Evolutionary conservation across 1,140 invertebrate genomes (phyloP).

Genomic region (Adoxophyes honmai): DNA sequence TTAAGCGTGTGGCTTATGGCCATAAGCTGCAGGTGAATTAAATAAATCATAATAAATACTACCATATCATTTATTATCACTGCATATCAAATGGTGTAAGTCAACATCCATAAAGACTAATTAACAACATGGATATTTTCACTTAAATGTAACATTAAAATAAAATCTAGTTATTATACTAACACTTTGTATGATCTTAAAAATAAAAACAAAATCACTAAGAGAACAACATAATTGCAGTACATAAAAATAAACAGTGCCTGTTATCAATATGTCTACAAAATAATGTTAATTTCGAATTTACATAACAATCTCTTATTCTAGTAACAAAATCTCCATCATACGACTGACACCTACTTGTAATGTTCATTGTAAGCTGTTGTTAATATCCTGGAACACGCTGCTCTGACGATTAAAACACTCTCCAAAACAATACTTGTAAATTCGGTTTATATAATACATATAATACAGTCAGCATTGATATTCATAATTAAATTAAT

Average conservation of each 20-base stretch:
- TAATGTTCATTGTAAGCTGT: no score
- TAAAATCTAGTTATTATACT: constrained; percentile 53
- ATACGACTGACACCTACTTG: constrained; percentile 34
- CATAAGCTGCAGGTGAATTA: no score
- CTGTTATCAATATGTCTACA: constrained; percentile 57
- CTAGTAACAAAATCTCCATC: constrained; percentile 51
- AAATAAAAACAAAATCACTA: constrained; percentile 70
- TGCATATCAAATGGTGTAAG: constrained; percentile 71
- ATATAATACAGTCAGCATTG: no score
- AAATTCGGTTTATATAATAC: no score
- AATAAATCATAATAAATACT: constrained; percentile 30
- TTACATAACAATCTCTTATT: constrained; percentile 53
- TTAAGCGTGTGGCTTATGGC: no score
- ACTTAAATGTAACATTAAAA: constrained; percentile 59
- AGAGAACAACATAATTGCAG: constrained; percentile 64
- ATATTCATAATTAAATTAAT: no score
- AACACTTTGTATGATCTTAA: constrained; percentile 55
- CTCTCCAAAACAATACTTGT: no score
- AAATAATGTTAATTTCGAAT: constrained; percentile 42
- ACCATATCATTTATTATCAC: constrained; percentile 74
- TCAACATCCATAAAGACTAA: constrained; percentile 74
- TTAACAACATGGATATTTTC: constrained; percentile 73
- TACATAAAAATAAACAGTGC: constrained; percentile 62
- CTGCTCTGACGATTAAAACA: no score
- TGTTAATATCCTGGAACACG: no score